Evolutionary conservation across 2,113 vertebrate species (phyloP).

Genomic region (Dinomys branickii): DNA sequence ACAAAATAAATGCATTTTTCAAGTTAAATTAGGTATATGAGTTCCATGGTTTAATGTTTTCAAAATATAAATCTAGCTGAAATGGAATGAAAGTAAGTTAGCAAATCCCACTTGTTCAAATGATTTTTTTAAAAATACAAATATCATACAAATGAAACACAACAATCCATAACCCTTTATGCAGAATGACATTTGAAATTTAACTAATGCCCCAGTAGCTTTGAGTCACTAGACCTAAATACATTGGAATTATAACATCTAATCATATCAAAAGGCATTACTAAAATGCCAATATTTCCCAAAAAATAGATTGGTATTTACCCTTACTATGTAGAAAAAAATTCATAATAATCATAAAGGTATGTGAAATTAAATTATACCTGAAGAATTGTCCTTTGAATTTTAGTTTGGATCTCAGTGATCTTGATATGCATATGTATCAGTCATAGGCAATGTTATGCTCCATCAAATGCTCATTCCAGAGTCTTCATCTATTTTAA

Average conservation of each 20-base stretch:
- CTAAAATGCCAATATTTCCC: slow-evolving; percentile 35
- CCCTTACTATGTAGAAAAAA: neutral
- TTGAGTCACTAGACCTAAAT: neutral
- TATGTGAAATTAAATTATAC: neutral
- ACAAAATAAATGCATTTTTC: slow-evolving; percentile 56
- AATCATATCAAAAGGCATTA: slow-evolving; percentile 31
- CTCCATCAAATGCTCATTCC: slow-evolving; percentile 39
- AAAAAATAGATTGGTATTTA: neutral
- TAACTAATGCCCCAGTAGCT: slow-evolving; percentile 3
- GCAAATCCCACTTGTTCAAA: slow-evolving; percentile 6
- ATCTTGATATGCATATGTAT: neutral
- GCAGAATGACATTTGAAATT: slow-evolving; percentile 24
- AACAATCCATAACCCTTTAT: slow-evolving; percentile 43
- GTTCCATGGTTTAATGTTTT: slow-evolving; percentile 1
- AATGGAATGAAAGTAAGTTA: slow-evolving; percentile 18
- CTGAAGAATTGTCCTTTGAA: slow-evolving; percentile 31
- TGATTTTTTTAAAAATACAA: neutral
- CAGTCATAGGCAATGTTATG: slow-evolving; percentile 19
- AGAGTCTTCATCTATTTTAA: slow-evolving; percentile 59
- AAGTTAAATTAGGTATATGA: slow-evolving; percentile 50
- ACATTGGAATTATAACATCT: neutral
- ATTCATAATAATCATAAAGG: neutral
- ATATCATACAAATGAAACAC: slow-evolving; percentile 54
- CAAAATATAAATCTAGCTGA: slow-evolving; percentile 61
- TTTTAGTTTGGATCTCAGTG: slow-evolving; percentile 44